Conservation (phyloP, 2,113 vertebrate species). For the Ciconia maguari region DNA sequence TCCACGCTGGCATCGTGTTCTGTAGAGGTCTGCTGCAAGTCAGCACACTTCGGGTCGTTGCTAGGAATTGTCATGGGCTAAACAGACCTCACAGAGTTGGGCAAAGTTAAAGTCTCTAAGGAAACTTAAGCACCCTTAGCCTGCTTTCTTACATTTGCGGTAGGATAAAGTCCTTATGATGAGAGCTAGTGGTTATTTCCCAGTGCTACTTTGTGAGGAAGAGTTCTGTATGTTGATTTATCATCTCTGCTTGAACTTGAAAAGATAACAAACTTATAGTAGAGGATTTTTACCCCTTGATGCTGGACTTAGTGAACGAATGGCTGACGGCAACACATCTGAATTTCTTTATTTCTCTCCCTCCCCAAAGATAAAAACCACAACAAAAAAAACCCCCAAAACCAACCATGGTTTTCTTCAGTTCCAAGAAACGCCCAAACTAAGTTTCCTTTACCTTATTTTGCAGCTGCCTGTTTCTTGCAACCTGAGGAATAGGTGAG, state of each 20-base stretch:
- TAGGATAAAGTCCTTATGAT: neutral
- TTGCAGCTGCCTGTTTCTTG: neutral
- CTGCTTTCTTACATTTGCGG: neutral
- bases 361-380: neutral
- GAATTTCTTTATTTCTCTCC: neutral
- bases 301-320: neutral
- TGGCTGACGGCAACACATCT: neutral
- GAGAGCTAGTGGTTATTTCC: neutral
- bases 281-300: neutral
- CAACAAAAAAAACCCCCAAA: neutral
- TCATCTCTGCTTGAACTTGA: neutral
- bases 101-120: neutral
- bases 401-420: neutral
- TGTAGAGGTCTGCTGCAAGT: neutral
- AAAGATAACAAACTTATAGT: neutral
- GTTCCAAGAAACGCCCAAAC: neutral
- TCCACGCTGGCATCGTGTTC: accelerated
- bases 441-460: neutral
- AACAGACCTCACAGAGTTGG: neutral
- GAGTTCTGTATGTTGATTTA: neutral
- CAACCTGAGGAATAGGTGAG: neutral
- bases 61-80: neutral
- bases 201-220: neutral
- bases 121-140: neutral
- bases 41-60: neutral